Base-by-base conservation (phyloP, 2,888 invertebrate species). In the Agonopterix alstromeriana region DNA sequence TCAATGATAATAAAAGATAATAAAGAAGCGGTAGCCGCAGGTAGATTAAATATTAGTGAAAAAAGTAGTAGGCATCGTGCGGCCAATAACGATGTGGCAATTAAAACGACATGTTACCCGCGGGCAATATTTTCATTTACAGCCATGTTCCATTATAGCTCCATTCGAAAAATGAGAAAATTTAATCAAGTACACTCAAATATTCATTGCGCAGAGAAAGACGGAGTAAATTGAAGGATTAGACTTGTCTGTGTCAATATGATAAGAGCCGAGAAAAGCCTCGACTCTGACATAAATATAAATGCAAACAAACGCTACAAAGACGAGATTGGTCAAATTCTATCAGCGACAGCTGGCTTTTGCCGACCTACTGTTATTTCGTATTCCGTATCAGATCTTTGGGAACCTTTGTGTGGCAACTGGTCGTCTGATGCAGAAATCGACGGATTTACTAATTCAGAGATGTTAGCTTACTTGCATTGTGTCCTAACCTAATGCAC, bases 221-320 rank as follows among this genome's bases (percentile, higher is more conserved):
- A 70, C 63, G 60, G 62, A 57, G 67, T 65, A 73, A 77, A 82
- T 80, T 77, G 77, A 75, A 72, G 77, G 79, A 79, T 81, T 81
- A 77, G 76, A 75, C 63, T 62, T 70, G 72, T 67, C 80, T 83
- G 80, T 73, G 79, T 74, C 82, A 82, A 84, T 81, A 78, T 68
- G 84, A 86, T 85, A 85, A 84, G 77, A 74, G 71, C 70, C 68
- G 70, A 65, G 74, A 77, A 78, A 73, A 71, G 73, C 65, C 62
- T 61, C 62, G 63, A 59, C 59, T 60, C 58, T 63, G 58, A 67
- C 38, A 65, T 71, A 70, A 77, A 77, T 74, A 75, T 76, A 77
- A 81, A 76, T 77, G 75, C 70, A 75, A 78, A 77, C 75, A 72
- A 65, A 65, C 73, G 63, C 76, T 75, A 78, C 76, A 78, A 69